A percentile compares a stretch with the other conserved stretches of the same genome.
Conservation (phyloP, 1,140 invertebrate genomes). For the Lutraria rhynchaena region DNA sequence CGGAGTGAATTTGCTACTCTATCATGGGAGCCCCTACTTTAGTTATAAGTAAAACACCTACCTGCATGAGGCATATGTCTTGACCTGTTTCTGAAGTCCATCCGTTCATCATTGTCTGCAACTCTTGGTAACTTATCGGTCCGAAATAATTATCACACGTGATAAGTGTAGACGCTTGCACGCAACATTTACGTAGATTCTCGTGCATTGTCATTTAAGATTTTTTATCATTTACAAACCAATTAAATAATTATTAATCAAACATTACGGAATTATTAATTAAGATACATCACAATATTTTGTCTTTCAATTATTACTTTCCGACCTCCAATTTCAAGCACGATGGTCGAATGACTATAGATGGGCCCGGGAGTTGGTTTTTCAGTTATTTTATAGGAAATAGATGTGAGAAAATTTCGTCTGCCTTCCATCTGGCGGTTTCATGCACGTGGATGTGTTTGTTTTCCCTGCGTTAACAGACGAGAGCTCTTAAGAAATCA, state of each 20-base stretch:
- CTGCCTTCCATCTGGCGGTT: conserved; percentile 36
- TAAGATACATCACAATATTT: too few species aligned
- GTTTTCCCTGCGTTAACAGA: conserved; percentile 29
- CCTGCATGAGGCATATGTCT: too few species aligned
- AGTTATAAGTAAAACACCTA: too few species aligned
- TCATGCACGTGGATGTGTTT: conserved; percentile 35
- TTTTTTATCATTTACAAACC: too few species aligned
- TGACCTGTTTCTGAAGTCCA: neutral
- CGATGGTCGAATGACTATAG: neutral
- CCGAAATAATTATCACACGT: neutral
- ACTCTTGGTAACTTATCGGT: neutral
- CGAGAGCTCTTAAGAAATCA: conserved; percentile 45
- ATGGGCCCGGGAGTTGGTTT: neutral
- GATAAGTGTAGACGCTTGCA: neutral
- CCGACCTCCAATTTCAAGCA: too few species aligned
- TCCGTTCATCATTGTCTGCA: neutral
- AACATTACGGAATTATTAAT: too few species aligned
- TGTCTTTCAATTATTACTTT: too few species aligned
- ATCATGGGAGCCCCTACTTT: too few species aligned
- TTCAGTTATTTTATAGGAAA: neutral
- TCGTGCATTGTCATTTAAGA: neutral
- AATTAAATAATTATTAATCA: too few species aligned
- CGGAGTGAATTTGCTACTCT: too few species aligned
- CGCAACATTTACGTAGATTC: neutral
- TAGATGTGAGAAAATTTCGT: conserved; percentile 46